Conservation (phyloP, 1,140 invertebrate genomes). For the Aphidius gifuensis region DNA sequence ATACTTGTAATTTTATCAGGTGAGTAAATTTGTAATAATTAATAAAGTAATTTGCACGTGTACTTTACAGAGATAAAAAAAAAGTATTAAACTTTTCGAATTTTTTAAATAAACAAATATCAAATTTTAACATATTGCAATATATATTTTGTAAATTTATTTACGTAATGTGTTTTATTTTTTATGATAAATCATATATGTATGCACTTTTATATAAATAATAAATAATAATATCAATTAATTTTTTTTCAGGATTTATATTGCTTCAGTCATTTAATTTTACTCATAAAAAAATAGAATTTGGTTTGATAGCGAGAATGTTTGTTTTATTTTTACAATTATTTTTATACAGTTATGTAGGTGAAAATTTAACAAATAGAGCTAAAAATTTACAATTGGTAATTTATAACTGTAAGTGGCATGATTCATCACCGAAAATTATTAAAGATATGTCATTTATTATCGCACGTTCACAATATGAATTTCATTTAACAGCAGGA, state of each 20-base stretch:
- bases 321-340: constrained; percentile 21
- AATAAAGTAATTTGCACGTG: no score
- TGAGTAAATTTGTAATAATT: no score
- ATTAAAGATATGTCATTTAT: constrained; percentile 18
- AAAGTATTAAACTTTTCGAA: no score
- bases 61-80: no score
- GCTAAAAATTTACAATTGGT: constrained; percentile 4
- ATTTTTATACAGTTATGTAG: constrained; percentile 24
- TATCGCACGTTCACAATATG: constrained; percentile 15
- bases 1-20: no score
- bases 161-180: no score
- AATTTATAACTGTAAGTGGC: constrained; percentile 20
- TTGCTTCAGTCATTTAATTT: constrained; percentile 8
- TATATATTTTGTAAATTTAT: no score
- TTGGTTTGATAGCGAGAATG: constrained; percentile 9
- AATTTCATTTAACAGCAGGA: constrained; percentile 22
- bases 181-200: no score
- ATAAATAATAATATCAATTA: no score
- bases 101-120: no score
- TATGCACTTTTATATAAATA: no score
- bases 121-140: no score
- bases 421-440: constrained; percentile 13
- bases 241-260: constrained; percentile 9
- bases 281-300: background rate
- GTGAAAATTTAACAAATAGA: constrained; percentile 13